Percentiles rank a stretch among this genome's conserved stretches.
Conservation (phyloP, 2,113 vertebrate genomes). For the Puffinus mauretanicus region DNA sequence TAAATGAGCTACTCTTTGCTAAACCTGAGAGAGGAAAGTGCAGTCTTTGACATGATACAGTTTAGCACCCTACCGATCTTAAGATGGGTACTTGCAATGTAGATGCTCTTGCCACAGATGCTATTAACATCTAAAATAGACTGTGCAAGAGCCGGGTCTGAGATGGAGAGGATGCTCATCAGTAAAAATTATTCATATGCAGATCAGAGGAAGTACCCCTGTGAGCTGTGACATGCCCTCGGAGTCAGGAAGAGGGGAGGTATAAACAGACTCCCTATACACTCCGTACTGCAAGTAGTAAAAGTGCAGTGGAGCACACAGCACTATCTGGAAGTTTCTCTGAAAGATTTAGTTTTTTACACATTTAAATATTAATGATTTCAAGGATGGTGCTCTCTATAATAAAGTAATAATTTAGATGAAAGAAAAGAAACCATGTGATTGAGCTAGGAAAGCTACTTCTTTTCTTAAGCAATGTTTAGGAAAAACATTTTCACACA, state of each 20-base stretch:
- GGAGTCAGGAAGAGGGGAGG: not conserved
- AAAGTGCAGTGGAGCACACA: not conserved
- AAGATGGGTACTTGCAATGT: not conserved
- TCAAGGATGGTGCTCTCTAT: not conserved
- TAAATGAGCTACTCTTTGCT: not conserved
- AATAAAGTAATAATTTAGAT: not conserved
- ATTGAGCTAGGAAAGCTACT: not conserved
- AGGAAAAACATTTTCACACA: not conserved
- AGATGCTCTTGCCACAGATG: not conserved
- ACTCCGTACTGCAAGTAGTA: rapidly evolving
- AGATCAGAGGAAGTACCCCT: not conserved
- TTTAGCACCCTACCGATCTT: not conserved
- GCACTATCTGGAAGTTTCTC: not conserved
- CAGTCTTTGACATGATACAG: not conserved
- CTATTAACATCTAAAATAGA: not conserved
- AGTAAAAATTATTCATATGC: not conserved
- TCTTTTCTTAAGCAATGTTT: not conserved
- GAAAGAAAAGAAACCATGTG: not conserved
- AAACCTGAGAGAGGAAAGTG: not conserved
- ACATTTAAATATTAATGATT: not conserved
- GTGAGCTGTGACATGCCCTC: not conserved
- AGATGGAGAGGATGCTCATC: not conserved
- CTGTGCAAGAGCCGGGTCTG: not conserved
- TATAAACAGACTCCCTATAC: not conserved
- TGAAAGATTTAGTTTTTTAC: not conserved